Evolutionary conservation across 2,113 vertebrate species (phyloP), one percentile per base, ranked within the genome.

Genomic region (Heterocephalus glaber): DNA sequence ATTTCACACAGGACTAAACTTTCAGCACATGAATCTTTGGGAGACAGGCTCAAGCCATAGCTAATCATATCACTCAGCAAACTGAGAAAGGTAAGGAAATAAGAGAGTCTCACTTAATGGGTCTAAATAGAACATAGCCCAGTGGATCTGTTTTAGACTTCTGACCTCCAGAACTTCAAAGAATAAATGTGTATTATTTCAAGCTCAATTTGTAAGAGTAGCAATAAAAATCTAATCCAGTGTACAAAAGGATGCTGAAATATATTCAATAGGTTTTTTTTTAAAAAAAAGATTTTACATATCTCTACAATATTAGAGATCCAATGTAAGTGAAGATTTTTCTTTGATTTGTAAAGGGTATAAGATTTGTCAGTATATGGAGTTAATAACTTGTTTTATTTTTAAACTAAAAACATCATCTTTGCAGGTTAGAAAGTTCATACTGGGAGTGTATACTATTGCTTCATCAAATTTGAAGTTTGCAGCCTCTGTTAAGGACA

Each of bases 61-160:
- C 11, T 10, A 56, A 81, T 13, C 52, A 38, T 81, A 56, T 19
- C 9, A 33, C 33, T 63, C 24, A 49, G 41, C 7, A 61, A 58
- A 13, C 3, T 41, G 26, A 11, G 30, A 70, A 72, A 56, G 7
- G 0, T 4, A n/a, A 76, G 60, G 20, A 52, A 30, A 38, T 44
- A 38, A 56, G 1, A 5, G 0, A 14, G 22, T 38, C 4, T n/a
- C 0, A 3, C 5, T 5, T 17, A 3, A 28, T 17, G 17, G 9
- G 5, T 33, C 7, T 60, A 44, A 65, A 58, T 41, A 16, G 1
- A 17, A 77, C 2, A 2, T 2, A 52, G 10, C 3, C 4, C 4
- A 58, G 0, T 28, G 24, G 30, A 2, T 13, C 4, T 10, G 54
- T 81, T 89, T 68, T n/a, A 76, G 35, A 41, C 0, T 20, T 60